These are phyloP conservation scores for Tenthredo scrophulariae DNA, from an alignment of 2,888 invertebrate genomes.

Conservation along the genomic window DNA sequence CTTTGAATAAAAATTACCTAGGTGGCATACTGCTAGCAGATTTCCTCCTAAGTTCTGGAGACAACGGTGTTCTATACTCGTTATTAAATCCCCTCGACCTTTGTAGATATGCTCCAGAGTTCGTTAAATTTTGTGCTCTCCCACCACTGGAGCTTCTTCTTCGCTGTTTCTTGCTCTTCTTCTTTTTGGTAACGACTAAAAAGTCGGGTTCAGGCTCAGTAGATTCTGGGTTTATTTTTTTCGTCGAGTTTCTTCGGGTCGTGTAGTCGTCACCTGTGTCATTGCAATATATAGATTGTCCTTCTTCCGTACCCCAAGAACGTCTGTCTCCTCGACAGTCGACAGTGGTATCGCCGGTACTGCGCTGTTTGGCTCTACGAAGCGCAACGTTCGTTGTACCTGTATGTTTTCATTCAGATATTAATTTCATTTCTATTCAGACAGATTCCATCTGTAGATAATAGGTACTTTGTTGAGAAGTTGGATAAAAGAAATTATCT, in stretches of 20 bases:
- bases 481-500: slow-evolving; percentile 47
- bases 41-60: slow-evolving; percentile 81
- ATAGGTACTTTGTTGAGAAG: too few species aligned
- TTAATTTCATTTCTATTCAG: slow-evolving; percentile 19
- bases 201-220: slow-evolving; percentile 83
- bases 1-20: slow-evolving; percentile 65
- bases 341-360: slow-evolving; percentile 73
- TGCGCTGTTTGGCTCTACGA: slow-evolving; percentile 73
- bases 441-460: neutral
- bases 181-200: slow-evolving; percentile 89
- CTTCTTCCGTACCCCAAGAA: slow-evolving; percentile 85
- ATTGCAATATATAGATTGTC: slow-evolving; percentile 79
- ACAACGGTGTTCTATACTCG: slow-evolving; percentile 73
- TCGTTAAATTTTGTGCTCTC: slow-evolving; percentile 74
- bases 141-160: slow-evolving; percentile 77
- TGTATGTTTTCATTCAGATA: slow-evolving; percentile 53
- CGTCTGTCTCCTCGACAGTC: slow-evolving; percentile 79
- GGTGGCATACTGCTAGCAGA: slow-evolving; percentile 90
- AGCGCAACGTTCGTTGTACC: slow-evolving; percentile 71
- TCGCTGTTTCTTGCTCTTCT: slow-evolving; percentile 87
- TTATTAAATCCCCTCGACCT: slow-evolving; percentile 72
- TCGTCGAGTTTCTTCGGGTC: slow-evolving; percentile 71
- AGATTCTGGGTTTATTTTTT: slow-evolving; percentile 60
- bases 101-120: slow-evolving; percentile 73
- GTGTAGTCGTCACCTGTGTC: slow-evolving; percentile 74